phyloP scores from a whole-genome alignment of 2,797 vertebrate genomes.

The Crypturellus tataupa region DNA sequence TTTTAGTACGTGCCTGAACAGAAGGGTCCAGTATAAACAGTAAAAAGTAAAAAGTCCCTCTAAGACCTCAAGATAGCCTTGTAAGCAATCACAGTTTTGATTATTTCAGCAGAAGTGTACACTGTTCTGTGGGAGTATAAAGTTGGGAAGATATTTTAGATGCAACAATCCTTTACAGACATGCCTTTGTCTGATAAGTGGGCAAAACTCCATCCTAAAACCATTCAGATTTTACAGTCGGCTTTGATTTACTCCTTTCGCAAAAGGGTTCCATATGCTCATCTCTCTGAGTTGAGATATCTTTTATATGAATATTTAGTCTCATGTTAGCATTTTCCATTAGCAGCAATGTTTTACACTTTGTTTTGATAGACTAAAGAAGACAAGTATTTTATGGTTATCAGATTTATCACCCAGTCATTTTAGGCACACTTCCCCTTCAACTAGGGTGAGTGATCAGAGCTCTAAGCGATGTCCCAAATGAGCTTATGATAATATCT shows the following conservation, averaged over 20 bases:
- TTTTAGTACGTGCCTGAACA: not conserved
- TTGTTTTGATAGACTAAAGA: not conserved
- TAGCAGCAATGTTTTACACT: not conserved
- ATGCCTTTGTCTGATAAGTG: not conserved
- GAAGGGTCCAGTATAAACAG: not conserved
- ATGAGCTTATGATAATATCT: not conserved
- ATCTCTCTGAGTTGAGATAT: not conserved
- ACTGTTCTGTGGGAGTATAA: not conserved
- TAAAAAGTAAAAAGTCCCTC: not conserved
- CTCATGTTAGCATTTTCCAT: not conserved
- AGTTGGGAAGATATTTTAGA: not conserved
- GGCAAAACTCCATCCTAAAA: not conserved
- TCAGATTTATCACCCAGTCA: not conserved
- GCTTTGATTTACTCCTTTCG: not conserved
- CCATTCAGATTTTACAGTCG: not conserved
- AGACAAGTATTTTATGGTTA: not conserved
- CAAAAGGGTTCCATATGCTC: not conserved
- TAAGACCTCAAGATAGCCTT: not conserved
- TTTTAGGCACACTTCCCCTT: not conserved
- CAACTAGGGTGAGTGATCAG: not conserved
- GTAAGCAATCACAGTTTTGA: not conserved
- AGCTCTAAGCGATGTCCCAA: not conserved
- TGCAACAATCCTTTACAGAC: not conserved
- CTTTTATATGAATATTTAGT: not conserved
- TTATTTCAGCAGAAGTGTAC: not conserved